Conservation (phyloP, 2,113 vertebrate species). For the Xyliphius kryptos region DNA sequence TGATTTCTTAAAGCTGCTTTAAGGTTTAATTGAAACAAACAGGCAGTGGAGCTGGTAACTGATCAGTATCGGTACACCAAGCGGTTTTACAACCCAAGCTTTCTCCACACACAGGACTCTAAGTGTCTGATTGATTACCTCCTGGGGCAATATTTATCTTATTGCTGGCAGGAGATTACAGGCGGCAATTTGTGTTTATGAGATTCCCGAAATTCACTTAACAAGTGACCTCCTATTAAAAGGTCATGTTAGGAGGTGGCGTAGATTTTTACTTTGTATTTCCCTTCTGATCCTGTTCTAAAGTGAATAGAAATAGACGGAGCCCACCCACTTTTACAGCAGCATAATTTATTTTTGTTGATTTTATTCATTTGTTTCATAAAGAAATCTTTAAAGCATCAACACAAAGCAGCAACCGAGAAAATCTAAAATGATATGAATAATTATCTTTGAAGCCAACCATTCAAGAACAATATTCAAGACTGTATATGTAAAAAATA, state of each 20-base stretch:
- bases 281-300: neutral
- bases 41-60: neutral
- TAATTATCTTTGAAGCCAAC: too few species aligned
- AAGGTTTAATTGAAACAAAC: conserved; percentile 10
- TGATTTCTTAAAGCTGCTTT: conserved; percentile 8
- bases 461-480: too few species aligned
- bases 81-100: neutral
- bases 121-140: conserved; percentile 53
- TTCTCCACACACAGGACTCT: conserved; percentile 34
- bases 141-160: conserved; percentile 48
- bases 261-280: neutral
- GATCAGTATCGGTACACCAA: conserved; percentile 3
- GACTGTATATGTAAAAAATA: too few species aligned
- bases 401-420: too few species aligned
- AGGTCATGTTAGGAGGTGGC: conserved; percentile 42
- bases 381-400: too few species aligned
- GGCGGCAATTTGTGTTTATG: conserved; percentile 55
- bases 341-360: too few species aligned
- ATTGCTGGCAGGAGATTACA: conserved; percentile 50
- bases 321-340: too few species aligned
- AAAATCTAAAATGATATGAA: too few species aligned
- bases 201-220: conserved; percentile 51
- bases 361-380: too few species aligned
- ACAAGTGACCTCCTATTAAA: conserved; percentile 48
- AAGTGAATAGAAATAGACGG: too few species aligned